phyloP scores from a whole-genome alignment of 1,140 invertebrate genomes.

The Drosophila watanabei region DNA sequence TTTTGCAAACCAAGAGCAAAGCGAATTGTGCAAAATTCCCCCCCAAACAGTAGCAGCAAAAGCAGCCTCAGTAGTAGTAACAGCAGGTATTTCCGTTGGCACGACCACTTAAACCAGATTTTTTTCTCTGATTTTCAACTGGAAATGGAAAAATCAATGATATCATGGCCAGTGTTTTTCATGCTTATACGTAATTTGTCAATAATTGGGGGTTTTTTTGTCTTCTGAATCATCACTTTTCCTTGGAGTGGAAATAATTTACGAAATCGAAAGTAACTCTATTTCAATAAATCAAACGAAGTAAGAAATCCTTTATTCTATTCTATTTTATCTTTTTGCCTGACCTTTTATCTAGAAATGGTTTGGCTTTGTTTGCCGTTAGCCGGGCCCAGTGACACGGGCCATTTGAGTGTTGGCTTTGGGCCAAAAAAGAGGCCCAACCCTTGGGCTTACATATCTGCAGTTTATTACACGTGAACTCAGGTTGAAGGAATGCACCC shows the following conservation, averaged over 20 bases:
- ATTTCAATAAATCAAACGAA: background rate
- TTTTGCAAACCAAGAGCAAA: conserved; percentile 33
- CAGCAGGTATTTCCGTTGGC: conserved; percentile 30
- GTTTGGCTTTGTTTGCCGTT: conserved; percentile 5
- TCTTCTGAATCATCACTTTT: conserved; percentile 8
- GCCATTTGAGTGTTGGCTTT: conserved; percentile 48
- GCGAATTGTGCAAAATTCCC: conserved; percentile 32
- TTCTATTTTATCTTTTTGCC: background rate
- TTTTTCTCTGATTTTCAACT: conserved; percentile 9
- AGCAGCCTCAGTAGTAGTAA: background rate
- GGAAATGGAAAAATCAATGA: conserved; percentile 26
- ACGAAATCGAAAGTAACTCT: conserved; percentile 2
- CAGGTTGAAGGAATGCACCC: conserved; percentile 4
- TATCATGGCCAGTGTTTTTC: conserved; percentile 23
- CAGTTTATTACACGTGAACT: conserved; percentile 9
- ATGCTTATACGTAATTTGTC: conserved; percentile 37
- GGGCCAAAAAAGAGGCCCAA: conserved; percentile 31
- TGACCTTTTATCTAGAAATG: conserved; percentile 18
- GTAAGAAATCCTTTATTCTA: background rate
- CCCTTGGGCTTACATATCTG: background rate
- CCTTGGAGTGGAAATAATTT: background rate
- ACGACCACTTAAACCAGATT: conserved; percentile 11
- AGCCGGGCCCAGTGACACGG: conserved; percentile 44
- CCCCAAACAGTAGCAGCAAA: conserved; percentile 1
- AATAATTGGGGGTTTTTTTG: conserved; percentile 15